These are phyloP conservation scores for Sorex maritimensis DNA, from an alignment of 2,797 vertebrate species.

Conservation along the genomic window DNA sequence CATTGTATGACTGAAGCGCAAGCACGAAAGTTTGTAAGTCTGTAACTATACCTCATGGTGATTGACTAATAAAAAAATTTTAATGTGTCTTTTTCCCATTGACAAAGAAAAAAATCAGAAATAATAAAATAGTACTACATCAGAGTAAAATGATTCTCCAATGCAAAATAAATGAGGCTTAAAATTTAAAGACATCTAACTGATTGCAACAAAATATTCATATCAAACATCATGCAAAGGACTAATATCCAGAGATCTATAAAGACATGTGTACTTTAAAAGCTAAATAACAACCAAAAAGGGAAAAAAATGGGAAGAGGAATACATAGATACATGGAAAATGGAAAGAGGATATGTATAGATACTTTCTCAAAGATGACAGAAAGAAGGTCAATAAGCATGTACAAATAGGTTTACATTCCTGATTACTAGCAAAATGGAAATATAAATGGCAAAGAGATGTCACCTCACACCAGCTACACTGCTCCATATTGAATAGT, in stretches of 20 bases:
- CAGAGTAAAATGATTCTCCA: neutral
- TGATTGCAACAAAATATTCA: neutral
- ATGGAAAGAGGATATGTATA: neutral
- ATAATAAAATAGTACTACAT: neutral
- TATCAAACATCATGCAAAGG: neutral
- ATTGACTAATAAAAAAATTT: no score
- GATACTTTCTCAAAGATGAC: neutral
- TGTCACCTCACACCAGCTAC: neutral
- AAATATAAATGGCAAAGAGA: neutral
- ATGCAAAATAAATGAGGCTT: neutral
- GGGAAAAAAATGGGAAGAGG: neutral
- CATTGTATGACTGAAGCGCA: no score
- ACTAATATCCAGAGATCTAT: neutral
- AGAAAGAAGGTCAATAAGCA: neutral
- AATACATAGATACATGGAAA: neutral
- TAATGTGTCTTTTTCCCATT: neutral
- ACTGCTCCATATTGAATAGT: neutral
- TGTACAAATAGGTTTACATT: neutral
- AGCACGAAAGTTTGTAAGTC: no score
- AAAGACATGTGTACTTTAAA: neutral
- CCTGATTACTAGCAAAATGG: neutral
- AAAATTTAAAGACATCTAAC: neutral
- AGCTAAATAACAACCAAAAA: no score
- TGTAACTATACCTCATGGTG: no score
- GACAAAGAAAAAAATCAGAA: neutral